Base-by-base conservation (phyloP, 2,113 vertebrate genomes). In the Arothron firmamentum region DNA sequence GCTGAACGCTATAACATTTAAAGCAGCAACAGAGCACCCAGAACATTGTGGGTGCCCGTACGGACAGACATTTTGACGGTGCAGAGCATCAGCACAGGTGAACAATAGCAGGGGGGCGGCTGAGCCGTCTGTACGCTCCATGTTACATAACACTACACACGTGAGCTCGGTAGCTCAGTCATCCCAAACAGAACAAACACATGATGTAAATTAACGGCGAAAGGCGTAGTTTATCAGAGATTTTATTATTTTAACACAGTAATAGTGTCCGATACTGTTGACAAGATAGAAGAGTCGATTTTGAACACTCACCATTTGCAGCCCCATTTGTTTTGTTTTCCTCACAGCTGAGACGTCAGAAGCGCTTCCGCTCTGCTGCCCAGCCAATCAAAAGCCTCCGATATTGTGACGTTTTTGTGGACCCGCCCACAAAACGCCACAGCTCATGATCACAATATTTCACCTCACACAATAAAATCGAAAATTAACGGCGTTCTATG, bases 301-400 rank as follows among this genome's bases (percentile, higher is more conserved):
- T 12, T 57, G 10, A 17, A 45, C 77, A 89, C 90, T 92, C 90
- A 91, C 90, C 90, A 80, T 76, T 85, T 78, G 87, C 83, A 65
- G 83, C 80, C 72, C 65, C 64, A 67, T 81, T 89, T 89, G 84
- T 90, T 90, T 90, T 90, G 84, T 87, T 90, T 47, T 89, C 85
- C 78, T 79, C 75, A n/a, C 86, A 87, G 85, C 82, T 89, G 85
- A 72, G 78, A 77, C 73, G 46, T 15, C 38, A 63, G 43, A 77
- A 79, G 79, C 72, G 78, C 86, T 89, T 91, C 89, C 86, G 88
- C 80, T 56, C 80, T 50, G 56, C 51, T 2, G 19, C 31, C 43
- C 71, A 77, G 62, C 75, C 73, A 76, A 80, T 83, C 75, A 70
- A 41, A 21, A 59, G 48, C 50, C 70, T 77, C 84, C 64, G 65